Evolutionary conservation across 2,888 invertebrate genomes (phyloP), one percentile per base, ranked within the genome.

Genomic region (Eumerus sabulonum): DNA sequence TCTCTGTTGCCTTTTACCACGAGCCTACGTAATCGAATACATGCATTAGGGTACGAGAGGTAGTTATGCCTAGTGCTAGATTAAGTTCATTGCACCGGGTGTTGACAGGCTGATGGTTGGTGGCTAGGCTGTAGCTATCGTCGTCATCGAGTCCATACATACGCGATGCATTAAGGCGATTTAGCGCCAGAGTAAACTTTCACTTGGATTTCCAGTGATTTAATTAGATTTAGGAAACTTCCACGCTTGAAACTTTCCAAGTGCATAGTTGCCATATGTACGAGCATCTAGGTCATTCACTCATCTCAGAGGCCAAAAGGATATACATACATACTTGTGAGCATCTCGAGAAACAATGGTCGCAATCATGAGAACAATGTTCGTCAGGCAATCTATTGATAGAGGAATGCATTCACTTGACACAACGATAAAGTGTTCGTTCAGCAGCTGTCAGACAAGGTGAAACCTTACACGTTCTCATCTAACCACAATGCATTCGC

Each of bases 401-500:
- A 59, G 67, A 66, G 63, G 59, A 67, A 67, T 74, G 62, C 54
- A 79, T 56, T 68, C 79, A 74, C 68, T 74, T 79, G 74, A 74
- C 74, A 79, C 74, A 73, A 74, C 74, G 68, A 42, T 60, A 60
- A 74, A 70, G 68, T 64, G 68, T 64, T 54, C 66, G 47, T 64
- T 54, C 66, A 51, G 36, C 56, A 64, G 54, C 76, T 81, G 76
- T 62, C 81, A 81, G 81, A 81, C 81, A 81, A 81, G 76, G 81
- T 81, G 81, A 81, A 81, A 76, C 81, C 76, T 62, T 76, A 81
- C 71, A 71, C 71, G 62, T 81, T 81, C 57, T 56, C 57, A 45
- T 44, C 42, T 59, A 45, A 76, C 70, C 76, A 63, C 54, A 71
- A 63, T 70, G 45, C 70, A 57, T 62, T 76, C 47, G 59, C 17